A percentile compares a stretch with the other conserved stretches of the same genome.
Evolutionary conservation across 2,113 vertebrate species (phyloP).

Genomic region (Pandion haliaetus): DNA sequence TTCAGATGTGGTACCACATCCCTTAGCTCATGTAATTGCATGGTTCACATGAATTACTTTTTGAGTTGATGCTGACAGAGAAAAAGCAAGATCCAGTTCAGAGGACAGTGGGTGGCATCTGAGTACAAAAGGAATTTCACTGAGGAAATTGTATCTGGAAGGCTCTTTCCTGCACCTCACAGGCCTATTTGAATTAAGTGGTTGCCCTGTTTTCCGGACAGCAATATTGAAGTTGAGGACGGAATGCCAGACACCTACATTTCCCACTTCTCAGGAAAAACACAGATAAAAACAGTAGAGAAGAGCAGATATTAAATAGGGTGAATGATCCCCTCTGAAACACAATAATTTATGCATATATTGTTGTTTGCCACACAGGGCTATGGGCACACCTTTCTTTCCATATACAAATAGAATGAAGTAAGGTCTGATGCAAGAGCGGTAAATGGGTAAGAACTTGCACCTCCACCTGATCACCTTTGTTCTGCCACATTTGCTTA

Average conservation of each 20-base stretch:
- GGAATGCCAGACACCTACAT: not conserved
- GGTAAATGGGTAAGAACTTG: not conserved
- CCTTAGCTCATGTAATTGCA: not conserved
- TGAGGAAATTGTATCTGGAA: not conserved
- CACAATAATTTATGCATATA: not conserved
- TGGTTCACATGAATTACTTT: not conserved
- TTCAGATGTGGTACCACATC: not conserved
- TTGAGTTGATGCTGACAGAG: not conserved
- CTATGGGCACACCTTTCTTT: not conserved
- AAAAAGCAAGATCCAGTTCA: not conserved
- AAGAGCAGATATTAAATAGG: not conserved
- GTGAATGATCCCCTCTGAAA: not conserved
- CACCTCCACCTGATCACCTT: not conserved
- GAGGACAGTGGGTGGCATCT: not conserved
- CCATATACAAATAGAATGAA: not conserved
- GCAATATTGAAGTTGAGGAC: not conserved
- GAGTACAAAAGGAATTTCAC: not conserved
- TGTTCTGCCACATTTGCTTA: not conserved
- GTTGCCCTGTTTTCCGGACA: not conserved
- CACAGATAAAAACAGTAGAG: not conserved
- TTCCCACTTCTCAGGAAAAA: not conserved
- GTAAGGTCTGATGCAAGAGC: not conserved
- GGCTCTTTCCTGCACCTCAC: not conserved
- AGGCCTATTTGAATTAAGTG: not conserved
- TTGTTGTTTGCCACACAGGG: not conserved